Percentiles rank a stretch among this genome's conserved stretches.
Conservation (phyloP, 2,797 vertebrate species). For the Pseudochirops corinnae region DNA sequence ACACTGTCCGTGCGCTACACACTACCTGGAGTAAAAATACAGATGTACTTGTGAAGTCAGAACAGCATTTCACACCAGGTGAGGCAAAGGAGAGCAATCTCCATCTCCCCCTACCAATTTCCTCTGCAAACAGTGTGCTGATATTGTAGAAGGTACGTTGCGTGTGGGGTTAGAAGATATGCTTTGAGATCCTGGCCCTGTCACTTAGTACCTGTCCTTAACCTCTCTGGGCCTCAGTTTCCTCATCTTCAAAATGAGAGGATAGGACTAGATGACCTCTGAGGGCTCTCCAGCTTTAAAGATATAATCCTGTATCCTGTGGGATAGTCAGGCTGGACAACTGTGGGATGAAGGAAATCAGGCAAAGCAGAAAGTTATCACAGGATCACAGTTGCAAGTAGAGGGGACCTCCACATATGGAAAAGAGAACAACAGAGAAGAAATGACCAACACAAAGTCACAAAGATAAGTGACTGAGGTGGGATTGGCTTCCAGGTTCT, state of each 20-base stretch:
- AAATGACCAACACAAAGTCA: neutral
- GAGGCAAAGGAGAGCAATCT: neutral
- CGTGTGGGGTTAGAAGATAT: neutral
- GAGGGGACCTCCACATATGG: neutral
- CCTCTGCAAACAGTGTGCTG: neutral
- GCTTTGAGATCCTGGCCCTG: neutral
- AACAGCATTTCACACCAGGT: neutral
- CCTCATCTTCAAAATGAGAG: neutral
- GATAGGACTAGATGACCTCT: neutral
- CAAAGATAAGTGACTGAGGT: neutral
- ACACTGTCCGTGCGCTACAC: constrained; percentile 26
- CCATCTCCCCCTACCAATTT: neutral
- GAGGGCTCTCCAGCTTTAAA: neutral
- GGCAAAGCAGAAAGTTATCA: neutral
- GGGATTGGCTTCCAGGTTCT: constrained; percentile 22
- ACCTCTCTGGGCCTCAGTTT: neutral
- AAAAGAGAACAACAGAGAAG: constrained; percentile 5
- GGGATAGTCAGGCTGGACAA: neutral
- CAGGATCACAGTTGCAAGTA: neutral
- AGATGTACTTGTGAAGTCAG: neutral
- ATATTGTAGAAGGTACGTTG: neutral
- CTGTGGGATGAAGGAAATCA: neutral
- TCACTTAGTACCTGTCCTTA: neutral
- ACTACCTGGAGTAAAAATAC: neutral
- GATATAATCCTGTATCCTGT: neutral